Evolutionary conservation across 2,113 vertebrate genomes (phyloP).

Genomic region (Ascaphus truei): DNA sequence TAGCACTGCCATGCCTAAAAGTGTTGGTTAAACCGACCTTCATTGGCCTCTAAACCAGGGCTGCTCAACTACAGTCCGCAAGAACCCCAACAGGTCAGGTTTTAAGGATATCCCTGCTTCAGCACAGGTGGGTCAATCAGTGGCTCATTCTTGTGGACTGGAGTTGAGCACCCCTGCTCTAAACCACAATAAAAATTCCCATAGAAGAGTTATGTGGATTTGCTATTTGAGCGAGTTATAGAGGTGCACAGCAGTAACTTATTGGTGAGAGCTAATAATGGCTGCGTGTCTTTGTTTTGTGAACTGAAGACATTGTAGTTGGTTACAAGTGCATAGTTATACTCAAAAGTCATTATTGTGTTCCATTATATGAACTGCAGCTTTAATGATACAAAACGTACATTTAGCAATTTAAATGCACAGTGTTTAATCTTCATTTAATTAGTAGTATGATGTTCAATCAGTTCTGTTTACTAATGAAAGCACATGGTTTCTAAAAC

Average conservation of each 20-base stretch:
- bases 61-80: too few relatives aligned
- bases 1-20: too few relatives aligned
- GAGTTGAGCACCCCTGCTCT: too few relatives aligned
- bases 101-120: too few relatives aligned
- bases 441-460: slow-evolving; percentile 10
- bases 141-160: too few relatives aligned
- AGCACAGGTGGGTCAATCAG: too few relatives aligned
- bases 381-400: slow-evolving; percentile 30
- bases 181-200: slow-evolving; percentile 1
- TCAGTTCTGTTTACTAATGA: slow-evolving; percentile 1
- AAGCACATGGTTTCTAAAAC: not conserved
- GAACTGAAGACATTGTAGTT: slow-evolving; percentile 13
- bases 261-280: slow-evolving; percentile 29
- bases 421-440: slow-evolving; percentile 25
- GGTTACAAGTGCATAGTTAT: slow-evolving; percentile 11
- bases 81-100: too few relatives aligned
- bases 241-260: slow-evolving; percentile 28
- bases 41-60: too few relatives aligned
- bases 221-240: slow-evolving; percentile 12
- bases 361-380: slow-evolving; percentile 26
- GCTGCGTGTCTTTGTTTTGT: slow-evolving; percentile 11
- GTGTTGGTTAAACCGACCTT: too few relatives aligned
- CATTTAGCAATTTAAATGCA: slow-evolving; percentile 14
- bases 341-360: slow-evolving; percentile 25
- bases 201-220: slow-evolving; percentile 13